Base-by-base conservation (phyloP, 2,888 invertebrate genomes). In the Eurois occulta region DNA sequence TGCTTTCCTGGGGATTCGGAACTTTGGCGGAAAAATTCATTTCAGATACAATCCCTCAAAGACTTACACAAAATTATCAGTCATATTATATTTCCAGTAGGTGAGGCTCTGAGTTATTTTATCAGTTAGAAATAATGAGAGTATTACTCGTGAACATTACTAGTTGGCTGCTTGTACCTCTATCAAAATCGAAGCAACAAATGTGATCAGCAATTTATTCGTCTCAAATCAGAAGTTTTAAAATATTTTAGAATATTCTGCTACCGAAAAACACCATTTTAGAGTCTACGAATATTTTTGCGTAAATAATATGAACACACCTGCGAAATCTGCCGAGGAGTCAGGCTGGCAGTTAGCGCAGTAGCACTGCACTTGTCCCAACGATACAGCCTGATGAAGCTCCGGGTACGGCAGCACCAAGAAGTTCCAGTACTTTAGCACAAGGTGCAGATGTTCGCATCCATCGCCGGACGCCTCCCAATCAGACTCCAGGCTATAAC, bases 371-470 rank as follows among this genome's bases (percentile, higher is more conserved):
- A 95, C 94, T 78, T 94, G 94, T 0, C 96, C 95, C 93, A 95
- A 94, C 1, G 95, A 94, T 13, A 95, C 94, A 0, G 95, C 95
- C 48, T 91, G 92, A 24, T 95, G 89, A 77, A 96, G 80, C 78
- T 95, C 95, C 0, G 96, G 95, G 60, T 94, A 95, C 1, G 95
- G 94, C 69, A 92, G 81, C 75, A 94, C 93, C 35, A 96, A 83
- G 64, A 91, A 94, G 67, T 94, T 92, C 96, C 96, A 96, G 76
- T 93, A 96, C 85, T 95, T 95, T 11, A 96, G 84, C 75, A 95
- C 96, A 62, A 94, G 78, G 60, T 94, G 95, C 78, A 96, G 87
- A 76, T 95, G 95, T 78, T 95, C 95, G 73, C 96, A 96, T 1
- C 94, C 91, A 64, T 94, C 94, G 0, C 93, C 94, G 0, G 92